These are phyloP conservation scores for Xenopus tropicalis DNA, from an alignment of 2,113 vertebrate species.

Conservation along the genomic window UCB_Xtro_10.0 CM004450.2:72031001-72031500, in stretches of 20 bases:
- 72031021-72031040: too few relatives aligned
- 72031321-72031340: constrained; percentile 21
- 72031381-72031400: constrained; percentile 46
- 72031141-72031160: too few relatives aligned
- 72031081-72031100: too few relatives aligned
- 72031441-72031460: constrained; percentile 35
- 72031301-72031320: not conserved
- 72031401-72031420: constrained; percentile 52
- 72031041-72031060: too few relatives aligned
- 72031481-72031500: not conserved
- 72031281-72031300: not conserved
- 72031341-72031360: constrained; percentile 67
- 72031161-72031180: too few relatives aligned
- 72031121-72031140: too few relatives aligned
- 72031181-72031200: too few relatives aligned
- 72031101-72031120: too few relatives aligned
- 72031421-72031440: constrained; percentile 42
- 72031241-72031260: constrained; percentile 66
- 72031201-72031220: not conserved
- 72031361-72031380: not conserved
- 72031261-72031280: constrained; percentile 4
- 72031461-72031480: constrained; percentile 35
- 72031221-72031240: constrained; percentile 81
- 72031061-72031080: too few relatives aligned
- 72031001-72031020: too few relatives aligned